Percentiles rank a stretch among this genome's conserved stretches.
phyloP scores from a whole-genome alignment of 2,113 vertebrate species.

The Lethenteron camtschaticum region DNA sequence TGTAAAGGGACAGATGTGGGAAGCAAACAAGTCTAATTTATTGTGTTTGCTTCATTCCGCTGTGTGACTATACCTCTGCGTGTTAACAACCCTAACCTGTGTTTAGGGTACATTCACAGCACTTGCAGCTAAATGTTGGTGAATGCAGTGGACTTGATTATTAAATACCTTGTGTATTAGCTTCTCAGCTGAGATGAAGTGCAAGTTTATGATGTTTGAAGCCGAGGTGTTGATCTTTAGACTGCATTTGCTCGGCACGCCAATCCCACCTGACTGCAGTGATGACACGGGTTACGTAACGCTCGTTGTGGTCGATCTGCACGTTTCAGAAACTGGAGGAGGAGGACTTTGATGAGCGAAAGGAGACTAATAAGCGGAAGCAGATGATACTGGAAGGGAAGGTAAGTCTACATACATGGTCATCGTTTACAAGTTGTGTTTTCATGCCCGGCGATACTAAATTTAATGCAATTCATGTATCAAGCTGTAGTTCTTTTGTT shows the following conservation, averaged over 20 bases:
- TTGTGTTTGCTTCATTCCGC: no score
- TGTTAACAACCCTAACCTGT: no score
- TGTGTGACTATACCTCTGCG: no score
- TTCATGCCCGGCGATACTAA: fast-evolving
- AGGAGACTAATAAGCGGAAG: slow-evolving; percentile 77
- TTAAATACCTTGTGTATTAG: background rate
- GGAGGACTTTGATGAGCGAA: slow-evolving; percentile 69
- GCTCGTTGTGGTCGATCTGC: background rate
- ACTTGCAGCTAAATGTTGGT: background rate
- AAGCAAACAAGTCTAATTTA: no score
- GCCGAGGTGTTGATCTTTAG: background rate
- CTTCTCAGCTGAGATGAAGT: background rate
- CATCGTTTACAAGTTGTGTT: fast-evolving
- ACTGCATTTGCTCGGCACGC: background rate
- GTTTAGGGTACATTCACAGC: no score
- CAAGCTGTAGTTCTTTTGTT: background rate
- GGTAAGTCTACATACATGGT: slow-evolving; percentile 19
- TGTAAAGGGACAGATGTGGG: no score
- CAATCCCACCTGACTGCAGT: background rate
- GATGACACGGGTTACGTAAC: background rate
- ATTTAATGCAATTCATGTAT: background rate
- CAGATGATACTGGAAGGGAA: slow-evolving; percentile 80
- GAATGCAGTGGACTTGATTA: background rate
- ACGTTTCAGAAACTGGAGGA: slow-evolving; percentile 53
- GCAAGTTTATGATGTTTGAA: background rate